Conservation (phyloP, 2,888 invertebrate genomes). For the Hemithea aestivaria region DNA sequence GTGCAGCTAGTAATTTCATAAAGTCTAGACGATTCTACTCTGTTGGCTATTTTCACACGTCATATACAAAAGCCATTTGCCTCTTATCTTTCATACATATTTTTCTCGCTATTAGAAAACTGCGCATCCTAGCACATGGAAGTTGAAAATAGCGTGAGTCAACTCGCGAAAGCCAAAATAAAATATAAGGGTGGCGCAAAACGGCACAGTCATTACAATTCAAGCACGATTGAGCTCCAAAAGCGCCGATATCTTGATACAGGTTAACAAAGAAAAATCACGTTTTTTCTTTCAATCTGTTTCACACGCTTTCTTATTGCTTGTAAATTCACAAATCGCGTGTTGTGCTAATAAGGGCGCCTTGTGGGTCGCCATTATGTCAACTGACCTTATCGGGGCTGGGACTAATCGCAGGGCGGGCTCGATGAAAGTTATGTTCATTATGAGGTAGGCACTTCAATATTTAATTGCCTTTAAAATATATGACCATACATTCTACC, state of each 20-base stretch:
- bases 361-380: conserved; percentile 27
- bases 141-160: too few relatives aligned
- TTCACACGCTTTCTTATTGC: conserved; percentile 27
- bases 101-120: too few relatives aligned
- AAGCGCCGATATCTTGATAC: conserved; percentile 16
- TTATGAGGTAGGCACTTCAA: conserved; percentile 5
- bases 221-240: conserved; percentile 12
- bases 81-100: too few relatives aligned
- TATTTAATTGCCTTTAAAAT: conserved; percentile 13
- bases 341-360: conserved; percentile 24
- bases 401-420: conserved; percentile 24
- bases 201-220: conserved; percentile 12
- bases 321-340: conserved; percentile 33
- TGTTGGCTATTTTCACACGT: too few relatives aligned
- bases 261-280: conserved; percentile 22
- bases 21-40: too few relatives aligned
- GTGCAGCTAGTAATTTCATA: too few relatives aligned
- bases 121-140: too few relatives aligned
- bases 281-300: conserved; percentile 24
- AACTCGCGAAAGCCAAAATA: too few relatives aligned
- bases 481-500: conserved; percentile 8
- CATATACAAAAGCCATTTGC: too few relatives aligned
- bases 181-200: too few relatives aligned
- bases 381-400: conserved; percentile 29
- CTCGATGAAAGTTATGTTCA: conserved; percentile 32